Base-by-base conservation (phyloP, 2,797 vertebrate genomes). In the Acipenser transmontanus region DNA sequence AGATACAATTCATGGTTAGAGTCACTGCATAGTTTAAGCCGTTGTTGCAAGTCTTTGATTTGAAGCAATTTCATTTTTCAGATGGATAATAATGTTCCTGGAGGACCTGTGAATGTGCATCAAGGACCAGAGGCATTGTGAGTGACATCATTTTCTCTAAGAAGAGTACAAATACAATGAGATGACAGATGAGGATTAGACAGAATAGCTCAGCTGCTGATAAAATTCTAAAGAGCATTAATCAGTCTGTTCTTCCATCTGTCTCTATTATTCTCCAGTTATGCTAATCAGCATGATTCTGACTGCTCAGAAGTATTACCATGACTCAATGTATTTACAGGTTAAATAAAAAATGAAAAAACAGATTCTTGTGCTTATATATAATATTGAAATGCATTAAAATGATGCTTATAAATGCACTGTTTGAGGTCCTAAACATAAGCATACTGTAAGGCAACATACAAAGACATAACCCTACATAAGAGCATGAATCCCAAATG, bases 31-130 rank as follows among this genome's bases (percentile, higher is more conserved):
- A 34, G 34, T 34, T 57, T 11, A 57, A 57, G 7, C 54, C 6
- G 12, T 17, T 17, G 17, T 17, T 17, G 17, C 17, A 17, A 17
- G 17, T 57, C 12, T 6, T 11, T 57, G 54, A 34, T 57, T n/a
- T 57, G 54, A n/a, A 57, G 12, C 12, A 9, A 13, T 47, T 63
- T 10, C 4, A 8, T 59, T 49, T 66, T 59, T 6, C 54, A 59
- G 47, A 8, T 49, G 7, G 65, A 59, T 65, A 34, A 65, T 47
- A 10, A n/a, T 57, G 20, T 59, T 66, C 65, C 13, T 12, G 5
- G 14, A 2, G 14, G 12, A 49, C 20, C 6, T 6, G 4, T 4
- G n/a, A 59, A n/a, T n/a, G 14, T 7, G 47, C 54, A 34, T 12
- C 17, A 12, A 54, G n/a, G 17, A 56, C 10, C 51, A 57, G 17